A percentile compares a stretch with the other conserved stretches of the same genome.
These are phyloP conservation scores for Pristiophorus japonicus DNA, from an alignment of 2,113 vertebrate genomes.

Conservation along the genomic window DNA sequence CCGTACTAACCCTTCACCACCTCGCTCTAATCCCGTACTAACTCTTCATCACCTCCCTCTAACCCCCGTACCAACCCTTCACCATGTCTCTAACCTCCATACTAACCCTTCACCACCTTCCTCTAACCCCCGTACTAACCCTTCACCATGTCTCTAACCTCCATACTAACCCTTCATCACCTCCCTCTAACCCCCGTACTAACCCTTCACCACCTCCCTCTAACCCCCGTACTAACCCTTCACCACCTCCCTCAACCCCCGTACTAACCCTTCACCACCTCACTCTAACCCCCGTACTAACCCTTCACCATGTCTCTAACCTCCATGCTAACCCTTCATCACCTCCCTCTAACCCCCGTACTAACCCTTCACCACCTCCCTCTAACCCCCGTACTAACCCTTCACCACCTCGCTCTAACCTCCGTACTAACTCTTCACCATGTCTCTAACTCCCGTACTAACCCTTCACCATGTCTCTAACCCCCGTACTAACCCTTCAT, in stretches of 20 bases:
- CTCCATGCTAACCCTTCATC: not conserved
- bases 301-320: not conserved
- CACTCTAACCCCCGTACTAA: not conserved
- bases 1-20: not conserved
- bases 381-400: not conserved
- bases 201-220: too few relatives aligned
- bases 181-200: not conserved
- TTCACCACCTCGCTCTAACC: too few relatives aligned
- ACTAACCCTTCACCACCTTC: not conserved
- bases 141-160: not conserved
- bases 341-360: not conserved
- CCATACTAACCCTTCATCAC: not conserved
- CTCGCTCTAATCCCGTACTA: too few relatives aligned
- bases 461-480: not conserved
- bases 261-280: too few relatives aligned
- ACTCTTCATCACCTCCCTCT: too few relatives aligned
- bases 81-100: not conserved
- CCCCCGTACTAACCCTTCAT: not conserved
- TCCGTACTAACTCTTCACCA: not conserved
- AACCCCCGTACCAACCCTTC: not conserved
- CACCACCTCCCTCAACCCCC: not conserved
- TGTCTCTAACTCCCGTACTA: not conserved
- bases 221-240: not conserved
- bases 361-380: too few relatives aligned
- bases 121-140: not conserved